A percentile compares a stretch with the other conserved stretches of the same genome.
Conservation (phyloP, 2,888 invertebrate species). For the Lepeophtheirus nordmannii region DNA sequence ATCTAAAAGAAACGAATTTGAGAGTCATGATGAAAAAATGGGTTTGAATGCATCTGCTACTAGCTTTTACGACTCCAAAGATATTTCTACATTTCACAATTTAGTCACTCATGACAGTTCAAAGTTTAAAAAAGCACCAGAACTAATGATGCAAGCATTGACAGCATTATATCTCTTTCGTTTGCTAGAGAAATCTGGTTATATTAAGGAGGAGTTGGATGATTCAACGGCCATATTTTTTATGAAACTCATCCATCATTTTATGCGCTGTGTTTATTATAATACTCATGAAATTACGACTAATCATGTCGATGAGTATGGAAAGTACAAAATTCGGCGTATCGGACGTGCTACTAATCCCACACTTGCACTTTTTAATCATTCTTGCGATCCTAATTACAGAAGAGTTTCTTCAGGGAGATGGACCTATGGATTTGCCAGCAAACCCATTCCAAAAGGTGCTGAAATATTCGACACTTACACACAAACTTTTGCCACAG, state of each 20-base stretch:
- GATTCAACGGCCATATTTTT: background rate
- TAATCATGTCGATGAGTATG: slow-evolving; percentile 8
- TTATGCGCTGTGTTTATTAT: slow-evolving; percentile 15
- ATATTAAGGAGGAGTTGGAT: background rate
- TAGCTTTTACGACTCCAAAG: background rate
- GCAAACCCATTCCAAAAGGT: background rate
- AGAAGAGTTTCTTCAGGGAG: slow-evolving; percentile 3
- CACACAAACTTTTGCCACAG: slow-evolving; percentile 10
- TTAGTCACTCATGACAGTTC: slow-evolving; percentile 13
- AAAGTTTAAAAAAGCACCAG: slow-evolving; percentile 13
- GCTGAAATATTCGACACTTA: slow-evolving; percentile 14
- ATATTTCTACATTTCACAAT: slow-evolving; percentile 13
- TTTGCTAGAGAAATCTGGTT: background rate
- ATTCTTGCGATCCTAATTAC: slow-evolving; percentile 22
- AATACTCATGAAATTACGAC: slow-evolving; percentile 23
- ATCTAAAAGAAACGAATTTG: background rate
- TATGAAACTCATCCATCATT: slow-evolving; percentile 11
- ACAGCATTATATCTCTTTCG: background rate
- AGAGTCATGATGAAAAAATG: background rate
- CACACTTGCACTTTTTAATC: slow-evolving; percentile 20
- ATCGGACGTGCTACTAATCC: slow-evolving; percentile 22
- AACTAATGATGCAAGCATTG: slow-evolving; percentile 22
- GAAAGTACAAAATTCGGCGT: background rate
- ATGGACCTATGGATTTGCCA: slow-evolving; percentile 13
- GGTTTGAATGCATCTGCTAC: background rate